Evolutionary conservation across 2,888 invertebrate species (phyloP), one percentile per base, ranked within the genome.

Genomic region (Mystacides longicornis): DNA sequence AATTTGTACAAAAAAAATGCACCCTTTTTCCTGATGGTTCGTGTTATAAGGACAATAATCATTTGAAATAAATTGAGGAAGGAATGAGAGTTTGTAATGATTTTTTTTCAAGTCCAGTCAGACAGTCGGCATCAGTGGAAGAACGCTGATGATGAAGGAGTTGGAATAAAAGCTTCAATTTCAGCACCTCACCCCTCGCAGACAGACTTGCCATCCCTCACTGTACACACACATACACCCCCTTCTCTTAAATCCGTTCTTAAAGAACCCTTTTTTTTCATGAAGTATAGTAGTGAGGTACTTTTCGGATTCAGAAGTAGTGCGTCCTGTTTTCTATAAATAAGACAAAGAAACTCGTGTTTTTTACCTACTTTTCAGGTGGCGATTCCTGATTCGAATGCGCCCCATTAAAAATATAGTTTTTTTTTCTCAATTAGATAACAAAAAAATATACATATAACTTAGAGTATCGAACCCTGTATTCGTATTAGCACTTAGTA

Each of bases 241-340:
- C 7, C 7, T 37, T n/a, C 68, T 71, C 73, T 70, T 75, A 77
- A 76, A 77, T 75, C 70, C 72, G 71, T 73, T 71, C 71, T 70
- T 67, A 69, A 72, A 75, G 72, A 71, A 72, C 71, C 69, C 73
- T 73, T 73, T 72, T 60, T 59, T 57, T 37, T 37, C 37, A 37
- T 37, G 37, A 37, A 14, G 37, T 37, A 37, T 16, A 37, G 7
- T 14, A 37, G 37, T 37, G 4, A 3, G 14, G 37, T 37, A 37
- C 37, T 7, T 16, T n/a, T n/a, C n/a, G n/a, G 16, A 16, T 37
- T 3, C 37, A 27, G 5, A 27, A 27, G 47, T 51, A 33, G 27
- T 48, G 31, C 55, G 49, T 54, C 16, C 47, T 51, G 49, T 49
- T 48, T 37, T 16, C 37, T 53, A 58, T 55, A 60, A 58, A 52